Evolutionary conservation across 2,888 invertebrate species (phyloP).

Genomic region (Chloromyia formosa): DNA sequence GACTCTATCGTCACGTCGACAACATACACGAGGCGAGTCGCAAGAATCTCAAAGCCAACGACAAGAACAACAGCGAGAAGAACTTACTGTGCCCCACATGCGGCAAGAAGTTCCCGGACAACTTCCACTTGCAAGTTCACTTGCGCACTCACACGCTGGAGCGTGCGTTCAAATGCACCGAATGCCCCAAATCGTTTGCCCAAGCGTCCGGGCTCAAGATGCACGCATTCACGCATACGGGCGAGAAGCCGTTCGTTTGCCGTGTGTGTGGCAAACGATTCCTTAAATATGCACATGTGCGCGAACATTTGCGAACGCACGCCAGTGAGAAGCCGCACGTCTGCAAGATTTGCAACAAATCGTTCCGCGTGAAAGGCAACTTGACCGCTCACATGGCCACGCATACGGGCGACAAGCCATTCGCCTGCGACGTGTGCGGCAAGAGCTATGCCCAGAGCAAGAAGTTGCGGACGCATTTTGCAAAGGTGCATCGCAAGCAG

Average conservation of each 20-base stretch:
- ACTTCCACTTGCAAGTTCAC: constrained; percentile 58
- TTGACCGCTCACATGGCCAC: constrained; percentile 47
- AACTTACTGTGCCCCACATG: constrained; percentile 55
- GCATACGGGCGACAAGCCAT: constrained; percentile 36
- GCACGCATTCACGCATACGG: constrained; percentile 59
- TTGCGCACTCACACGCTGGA: constrained; percentile 52
- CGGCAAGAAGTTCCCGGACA: constrained; percentile 58
- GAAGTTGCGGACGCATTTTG: constrained; percentile 33
- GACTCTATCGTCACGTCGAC: constrained; percentile 48
- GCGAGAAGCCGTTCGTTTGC: constrained; percentile 59
- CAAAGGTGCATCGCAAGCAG: constrained; percentile 7
- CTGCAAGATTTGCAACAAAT: constrained; percentile 48
- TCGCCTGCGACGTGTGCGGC: constrained; percentile 27
- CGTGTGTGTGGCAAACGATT: constrained; percentile 52
- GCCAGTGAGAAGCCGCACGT: constrained; percentile 40
- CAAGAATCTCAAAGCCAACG: constrained; percentile 38
- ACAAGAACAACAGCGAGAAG: constrained; percentile 34
- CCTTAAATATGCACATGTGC: constrained; percentile 45
- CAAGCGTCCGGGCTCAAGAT: constrained; percentile 52
- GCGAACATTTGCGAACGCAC: constrained; percentile 45
- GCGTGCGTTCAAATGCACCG: constrained; percentile 45
- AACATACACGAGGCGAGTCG: constrained; percentile 49
- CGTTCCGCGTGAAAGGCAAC: constrained; percentile 49
- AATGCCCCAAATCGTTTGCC: constrained; percentile 45
- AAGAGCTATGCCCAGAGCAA: constrained; percentile 35